These are phyloP conservation scores for Solen grandis DNA, from an alignment of 1,140 invertebrate genomes.

Conservation along the genomic window DNA sequence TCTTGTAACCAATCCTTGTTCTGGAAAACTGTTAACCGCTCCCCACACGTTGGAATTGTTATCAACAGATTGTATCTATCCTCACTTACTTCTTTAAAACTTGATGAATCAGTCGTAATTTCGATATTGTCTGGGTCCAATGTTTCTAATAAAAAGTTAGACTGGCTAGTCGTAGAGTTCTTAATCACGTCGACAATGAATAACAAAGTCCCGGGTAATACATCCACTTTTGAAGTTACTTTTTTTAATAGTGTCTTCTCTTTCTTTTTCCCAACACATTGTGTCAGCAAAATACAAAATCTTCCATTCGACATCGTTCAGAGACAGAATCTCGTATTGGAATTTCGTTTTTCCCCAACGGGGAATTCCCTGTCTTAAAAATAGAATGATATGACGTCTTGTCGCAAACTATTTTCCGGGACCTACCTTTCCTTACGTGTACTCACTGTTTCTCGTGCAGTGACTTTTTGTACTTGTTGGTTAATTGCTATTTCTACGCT, in stretches of 20 bases:
- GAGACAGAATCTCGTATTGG: not conserved
- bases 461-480: too few relatives aligned
- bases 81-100: conserved; percentile 57
- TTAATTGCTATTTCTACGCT: too few relatives aligned
- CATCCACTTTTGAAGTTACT: conserved; percentile 63
- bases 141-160: conserved; percentile 63
- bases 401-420: too few relatives aligned
- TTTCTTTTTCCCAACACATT: conserved; percentile 71
- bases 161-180: conserved; percentile 34
- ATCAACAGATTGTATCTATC: conserved; percentile 64
- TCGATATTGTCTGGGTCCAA: conserved; percentile 68
- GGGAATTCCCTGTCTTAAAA: conserved; percentile 38
- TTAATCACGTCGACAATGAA: conserved; percentile 43
- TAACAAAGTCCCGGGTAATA: conserved; percentile 70
- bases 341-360: conserved; percentile 3
- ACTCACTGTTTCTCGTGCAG: too few relatives aligned
- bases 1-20: conserved; percentile 72
- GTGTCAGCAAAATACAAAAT: conserved; percentile 66
- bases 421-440: too few relatives aligned
- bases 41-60: conserved; percentile 71
- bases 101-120: conserved; percentile 59
- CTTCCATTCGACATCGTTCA: conserved; percentile 46
- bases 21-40: conserved; percentile 70
- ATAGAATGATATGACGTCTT: conserved; percentile 17
- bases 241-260: conserved; percentile 61